Evolutionary conservation across 2,888 invertebrate species (phyloP), one percentile per base, ranked within the genome.

Genomic region (Noctua pronuba): DNA sequence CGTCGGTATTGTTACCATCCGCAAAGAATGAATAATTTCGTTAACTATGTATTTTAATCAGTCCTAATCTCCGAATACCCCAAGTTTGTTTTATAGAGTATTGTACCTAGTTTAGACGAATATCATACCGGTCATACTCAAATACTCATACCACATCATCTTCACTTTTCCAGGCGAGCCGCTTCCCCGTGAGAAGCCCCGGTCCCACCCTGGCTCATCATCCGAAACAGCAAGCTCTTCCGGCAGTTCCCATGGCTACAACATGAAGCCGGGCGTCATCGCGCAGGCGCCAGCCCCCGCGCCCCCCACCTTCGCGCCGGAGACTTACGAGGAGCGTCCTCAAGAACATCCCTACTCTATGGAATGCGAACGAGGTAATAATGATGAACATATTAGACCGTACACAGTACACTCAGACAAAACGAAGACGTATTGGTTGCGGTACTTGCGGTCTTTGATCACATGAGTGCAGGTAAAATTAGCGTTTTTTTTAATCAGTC

Each of bases 161-260:
- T 6, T 21, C 7, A 10, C 18, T 31, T 35, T 88, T 86, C 10
- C 88, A 94, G 95, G 93, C 2, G 93, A 94, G 38, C 65, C 74
- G 0, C 24, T 86, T 0, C 84, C 83, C 2, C 92, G 93, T 0
- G 94, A 95, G 21, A 94, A 93, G 80, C 78, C 84, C 0, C 92
- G 92, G 0, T 91, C 92, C 0, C 93, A 93, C 62, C 83, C 88
- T 0, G 92, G 93, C 16, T 95, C 94, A 0, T 95, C 95, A 38
- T 96, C 97, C 24, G 97, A 97, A 88, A 97, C 97, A 2, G 92
- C 96, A 2, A 97, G 97, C 77, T 97, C 97, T 0, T 97, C 97
- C 0, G 95, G 97, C 89, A 97, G 97, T 72, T 96, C 95, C 0
- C 94, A 94, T 46, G 92, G 95, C 8, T 96, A 93, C 90, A 87